A percentile compares a stretch with the other conserved stretches of the same genome.
Evolutionary conservation across 1,140 invertebrate genomes (phyloP).

Genomic region (Hetaerina americana): DNA sequence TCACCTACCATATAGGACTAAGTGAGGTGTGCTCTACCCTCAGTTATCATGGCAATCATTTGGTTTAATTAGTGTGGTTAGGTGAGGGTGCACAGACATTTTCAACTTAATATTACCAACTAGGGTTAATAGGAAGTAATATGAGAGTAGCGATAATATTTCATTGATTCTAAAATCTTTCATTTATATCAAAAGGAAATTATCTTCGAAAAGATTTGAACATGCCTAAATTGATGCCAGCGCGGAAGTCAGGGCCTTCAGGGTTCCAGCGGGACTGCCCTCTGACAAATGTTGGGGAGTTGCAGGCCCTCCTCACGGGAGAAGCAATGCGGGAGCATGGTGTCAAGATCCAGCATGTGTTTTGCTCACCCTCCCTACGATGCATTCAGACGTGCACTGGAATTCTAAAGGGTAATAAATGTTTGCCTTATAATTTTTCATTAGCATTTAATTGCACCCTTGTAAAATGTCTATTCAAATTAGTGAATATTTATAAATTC

Average conservation of each 20-base stretch:
- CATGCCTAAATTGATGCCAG: slow-evolving; percentile 62
- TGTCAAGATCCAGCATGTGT: slow-evolving; percentile 55
- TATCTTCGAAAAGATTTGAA: slow-evolving; percentile 79
- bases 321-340: slow-evolving; percentile 56
- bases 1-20: too few relatives aligned
- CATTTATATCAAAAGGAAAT: slow-evolving; percentile 27
- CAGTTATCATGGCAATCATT: too few relatives aligned
- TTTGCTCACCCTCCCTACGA: slow-evolving; percentile 73
- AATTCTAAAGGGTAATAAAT: slow-evolving; percentile 40
- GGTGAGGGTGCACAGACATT: too few relatives aligned
- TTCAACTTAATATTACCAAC: too few relatives aligned
- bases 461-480: too few relatives aligned
- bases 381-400: slow-evolving; percentile 80
- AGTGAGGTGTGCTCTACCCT: too few relatives aligned
- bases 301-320: slow-evolving; percentile 60
- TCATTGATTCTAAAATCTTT: neutral
- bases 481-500: too few relatives aligned
- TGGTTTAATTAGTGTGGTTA: too few relatives aligned
- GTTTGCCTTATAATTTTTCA: too few relatives aligned
- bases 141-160: too few relatives aligned
- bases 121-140: too few relatives aligned
- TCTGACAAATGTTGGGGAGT: slow-evolving; percentile 65
- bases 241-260: slow-evolving; percentile 40
- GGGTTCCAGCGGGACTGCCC: slow-evolving; percentile 72
- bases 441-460: too few relatives aligned